Conservation (phyloP, 2,888 invertebrate genomes). For the Corythucha ciliata region DNA sequence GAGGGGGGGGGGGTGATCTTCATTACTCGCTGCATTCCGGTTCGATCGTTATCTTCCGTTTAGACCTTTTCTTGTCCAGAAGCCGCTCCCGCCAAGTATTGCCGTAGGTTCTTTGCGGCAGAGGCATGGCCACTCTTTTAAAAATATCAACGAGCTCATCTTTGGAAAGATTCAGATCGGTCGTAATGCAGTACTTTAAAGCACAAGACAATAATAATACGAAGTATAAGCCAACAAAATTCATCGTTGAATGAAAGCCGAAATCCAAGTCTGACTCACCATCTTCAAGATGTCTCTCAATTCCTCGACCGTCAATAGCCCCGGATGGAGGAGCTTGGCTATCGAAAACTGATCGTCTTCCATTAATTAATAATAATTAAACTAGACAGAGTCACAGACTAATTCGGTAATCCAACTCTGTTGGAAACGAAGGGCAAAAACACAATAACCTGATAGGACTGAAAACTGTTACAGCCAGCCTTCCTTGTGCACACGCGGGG, state of each 20-base stretch:
- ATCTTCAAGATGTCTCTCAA: conserved; percentile 21
- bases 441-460: no score
- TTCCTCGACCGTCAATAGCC: conserved; percentile 18
- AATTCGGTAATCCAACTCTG: no score
- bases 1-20: no score
- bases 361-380: no score
- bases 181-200: conserved; percentile 27
- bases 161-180: conserved; percentile 13
- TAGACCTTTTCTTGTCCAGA: conserved; percentile 24
- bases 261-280: conserved; percentile 21
- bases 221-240: background rate
- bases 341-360: conserved; percentile 4
- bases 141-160: conserved; percentile 29
- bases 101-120: conserved; percentile 28
- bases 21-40: no score
- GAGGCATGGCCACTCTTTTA: conserved; percentile 27
- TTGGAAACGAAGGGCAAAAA: no score
- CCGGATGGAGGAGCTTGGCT: conserved; percentile 24
- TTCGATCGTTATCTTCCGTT: background rate
- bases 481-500: no score
- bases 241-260: background rate
- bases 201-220: background rate
- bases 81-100: conserved; percentile 24
- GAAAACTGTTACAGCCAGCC: no score
- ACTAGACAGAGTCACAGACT: no score